phyloP scores from a whole-genome alignment of 2,888 invertebrate species.

The Polyploca ridens region DNA sequence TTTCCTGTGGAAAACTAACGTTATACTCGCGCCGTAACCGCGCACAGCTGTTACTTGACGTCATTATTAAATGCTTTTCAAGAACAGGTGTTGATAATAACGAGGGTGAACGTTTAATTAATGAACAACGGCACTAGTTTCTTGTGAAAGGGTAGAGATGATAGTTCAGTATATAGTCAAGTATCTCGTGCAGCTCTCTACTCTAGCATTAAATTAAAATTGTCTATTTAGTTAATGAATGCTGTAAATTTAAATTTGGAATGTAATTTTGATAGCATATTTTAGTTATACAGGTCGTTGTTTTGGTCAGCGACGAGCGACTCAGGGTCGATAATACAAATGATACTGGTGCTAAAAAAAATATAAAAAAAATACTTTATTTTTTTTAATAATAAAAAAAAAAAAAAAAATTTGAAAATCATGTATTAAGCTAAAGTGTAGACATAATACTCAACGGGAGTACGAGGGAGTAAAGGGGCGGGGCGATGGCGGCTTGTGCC shows the following conservation, averaged over 20 bases:
- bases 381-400: too few relatives aligned
- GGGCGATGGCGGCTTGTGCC: too few relatives aligned
- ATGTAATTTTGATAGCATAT: neutral
- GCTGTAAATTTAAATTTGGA: neutral
- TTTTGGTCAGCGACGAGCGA: too few relatives aligned
- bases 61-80: constrained; percentile 83
- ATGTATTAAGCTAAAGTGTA: too few relatives aligned
- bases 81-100: constrained; percentile 83
- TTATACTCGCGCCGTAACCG: constrained; percentile 54
- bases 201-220: constrained; percentile 8
- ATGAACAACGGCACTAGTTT: constrained; percentile 67
- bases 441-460: too few relatives aligned
- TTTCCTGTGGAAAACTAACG: constrained; percentile 69
- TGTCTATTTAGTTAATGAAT: neutral
- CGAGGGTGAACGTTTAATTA: constrained; percentile 80
- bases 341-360: too few relatives aligned
- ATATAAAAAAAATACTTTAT: too few relatives aligned
- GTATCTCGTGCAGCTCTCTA: constrained; percentile 14
- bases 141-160: constrained; percentile 33
- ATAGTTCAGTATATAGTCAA: constrained; percentile 15
- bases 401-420: too few relatives aligned
- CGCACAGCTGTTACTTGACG: constrained; percentile 75
- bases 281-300: too few relatives aligned
- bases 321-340: too few relatives aligned
- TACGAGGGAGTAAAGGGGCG: too few relatives aligned